Evolutionary conservation across 1,140 invertebrate genomes (phyloP), one percentile per base, ranked within the genome.

Genomic region (Neuroterus valhalla): DNA sequence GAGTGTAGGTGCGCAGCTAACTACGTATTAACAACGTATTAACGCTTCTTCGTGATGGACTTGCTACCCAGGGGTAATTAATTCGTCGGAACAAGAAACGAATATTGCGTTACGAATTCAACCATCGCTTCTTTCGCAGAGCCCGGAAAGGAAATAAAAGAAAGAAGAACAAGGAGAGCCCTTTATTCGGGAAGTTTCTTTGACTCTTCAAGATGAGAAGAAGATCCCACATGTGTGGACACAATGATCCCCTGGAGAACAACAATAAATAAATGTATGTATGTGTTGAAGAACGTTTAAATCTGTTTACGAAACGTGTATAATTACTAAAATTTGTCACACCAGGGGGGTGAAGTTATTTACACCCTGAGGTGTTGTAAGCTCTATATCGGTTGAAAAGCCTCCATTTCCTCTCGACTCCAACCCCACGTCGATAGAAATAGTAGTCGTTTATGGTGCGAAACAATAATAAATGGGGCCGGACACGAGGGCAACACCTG

Each of bases 401-500:
- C 67, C 50, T 43, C 44, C 42, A 73, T 66, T 66, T 46, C 26
- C 55, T 66, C n/a, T 72, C 21, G 45, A 31, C 26, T 42, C 67
- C 10, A 11, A 43, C 71, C 43, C 17, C 43, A 26, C 10, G 31
- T 31, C 31, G 55, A n/a, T 38, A 26, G 21, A 15, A 66, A 83
- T 84, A 84, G 81, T 77, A 76, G 76, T 77, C 84, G 75, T 86
- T 87, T 81, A 76, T 82, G 77, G 78, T 71, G 80, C 81, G 79
- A 85, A 83, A 81, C 78, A 82, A 86, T 85, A 82, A 85, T 81
- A 84, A 83, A 74, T 74, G 78, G 78, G 71, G 68, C 74, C 71
- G 44, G 68, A 21, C 15, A 79, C 77, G 74, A 71, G 75, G 75
- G 79, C 75, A 78, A 80, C 86, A 88, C 86, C 88, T 88, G 88